Base-by-base conservation (phyloP, 2,888 invertebrate species). In the Girardia tigrina region DNA sequence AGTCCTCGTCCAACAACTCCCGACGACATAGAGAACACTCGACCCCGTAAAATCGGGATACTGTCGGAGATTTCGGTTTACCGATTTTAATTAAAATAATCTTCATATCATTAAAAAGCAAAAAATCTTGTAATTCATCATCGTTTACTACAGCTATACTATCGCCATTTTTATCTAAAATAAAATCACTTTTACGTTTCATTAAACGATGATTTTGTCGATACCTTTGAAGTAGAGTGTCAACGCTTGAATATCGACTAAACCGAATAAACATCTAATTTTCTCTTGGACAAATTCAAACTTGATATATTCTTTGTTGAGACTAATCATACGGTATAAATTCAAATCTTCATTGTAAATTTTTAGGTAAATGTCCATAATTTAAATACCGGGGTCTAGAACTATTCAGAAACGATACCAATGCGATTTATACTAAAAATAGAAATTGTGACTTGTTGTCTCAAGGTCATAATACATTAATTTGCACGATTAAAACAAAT, bases 111-210 rank as follows among this genome's bases (percentile, higher is more conserved):
- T 56, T 56, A 56, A 56, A 56, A 2, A 16, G n/a, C n/a, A 56
- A 56, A 56, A 56, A 56, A n/a, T 56, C 56, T 56, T 12, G 56
- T 23, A 56, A 20, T 56, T 56, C 56, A 20, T 56, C 56, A 56
- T 56, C 56, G 56, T 56, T 56, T n/a, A 20, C 20, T 20, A 56
- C 23, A 20, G n/a, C 56, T 20, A 56, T 56, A 8, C n/a, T 20
- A 2, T 56, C 56, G 23, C 23, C 23, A 56, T 56, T 56, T 56
- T 56, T 56, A 23, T 56, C 56, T 56, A n/a, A 56, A 56, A 8
- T 36, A n/a, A n/a, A n/a, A n/a, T 36, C 36, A 56, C n/a, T 20
- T 20, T 56, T 56, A 23, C n/a, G 56, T 12, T 20, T 36, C 16
- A 56, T 12, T 56, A 20, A 8, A 56, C 23, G 23, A n/a, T 8